Evolutionary conservation across 2,888 invertebrate species (phyloP).

Genomic region (Hydropsyche betteni): DNA sequence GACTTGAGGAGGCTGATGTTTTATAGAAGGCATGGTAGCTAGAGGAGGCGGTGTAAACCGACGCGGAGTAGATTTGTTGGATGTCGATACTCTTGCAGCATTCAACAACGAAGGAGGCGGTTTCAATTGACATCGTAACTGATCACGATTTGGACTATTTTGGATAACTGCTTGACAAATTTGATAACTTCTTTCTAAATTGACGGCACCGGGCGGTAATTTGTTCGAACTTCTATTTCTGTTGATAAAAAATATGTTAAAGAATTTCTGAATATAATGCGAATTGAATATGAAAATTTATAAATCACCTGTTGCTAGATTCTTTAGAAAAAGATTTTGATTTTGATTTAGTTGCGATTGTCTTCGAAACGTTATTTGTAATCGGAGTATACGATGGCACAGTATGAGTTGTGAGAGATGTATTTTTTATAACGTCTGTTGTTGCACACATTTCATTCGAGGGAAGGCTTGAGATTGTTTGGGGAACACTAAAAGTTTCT

Average conservation of each 20-base stretch:
- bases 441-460: conserved; percentile 33
- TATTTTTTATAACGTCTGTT: background rate
- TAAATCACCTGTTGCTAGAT: conserved; percentile 41
- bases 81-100: conserved; percentile 55
- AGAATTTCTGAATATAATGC: background rate
- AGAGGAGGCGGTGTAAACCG: conserved; percentile 60
- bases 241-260: conserved; percentile 25
- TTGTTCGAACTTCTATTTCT: conserved; percentile 73
- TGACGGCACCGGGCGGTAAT: conserved; percentile 89
- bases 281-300: no score
- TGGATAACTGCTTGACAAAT: conserved; percentile 94
- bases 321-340: conserved; percentile 54
- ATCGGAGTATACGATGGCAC: conserved; percentile 34
- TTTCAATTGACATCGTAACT: conserved; percentile 83
- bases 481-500: background rate
- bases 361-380: conserved; percentile 36
- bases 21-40: conserved; percentile 68
- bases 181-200: conserved; percentile 93
- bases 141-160: conserved; percentile 91
- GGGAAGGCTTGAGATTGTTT: conserved; percentile 25
- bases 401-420: background rate
- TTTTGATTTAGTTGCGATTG: conserved; percentile 57
- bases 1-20: conserved; percentile 70
- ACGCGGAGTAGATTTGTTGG: conserved; percentile 58
- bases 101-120: conserved; percentile 82